A percentile compares a stretch with the other conserved stretches of the same genome.
Evolutionary conservation across 2,888 invertebrate genomes (phyloP).

Genomic region (Trissoscelio sp.): DNA sequence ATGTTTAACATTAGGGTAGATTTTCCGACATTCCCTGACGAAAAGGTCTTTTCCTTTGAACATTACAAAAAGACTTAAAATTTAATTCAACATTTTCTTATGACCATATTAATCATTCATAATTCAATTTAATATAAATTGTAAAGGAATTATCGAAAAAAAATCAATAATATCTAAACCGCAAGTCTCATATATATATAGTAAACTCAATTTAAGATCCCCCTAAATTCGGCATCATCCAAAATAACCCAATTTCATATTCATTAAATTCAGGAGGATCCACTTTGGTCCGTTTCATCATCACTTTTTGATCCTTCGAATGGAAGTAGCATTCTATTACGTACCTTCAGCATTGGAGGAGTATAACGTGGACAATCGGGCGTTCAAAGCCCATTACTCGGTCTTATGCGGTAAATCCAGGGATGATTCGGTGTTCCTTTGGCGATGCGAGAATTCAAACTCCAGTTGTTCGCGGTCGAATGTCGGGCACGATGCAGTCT

Average conservation of each 20-base stretch:
- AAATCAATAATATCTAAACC: too few relatives aligned
- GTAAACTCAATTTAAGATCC: slow-evolving; percentile 1
- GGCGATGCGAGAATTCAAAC: slow-evolving; percentile 47
- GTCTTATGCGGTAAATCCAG: slow-evolving; percentile 43
- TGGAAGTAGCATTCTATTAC: slow-evolving; percentile 36
- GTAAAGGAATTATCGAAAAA: too few relatives aligned
- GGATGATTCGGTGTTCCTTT: slow-evolving; percentile 48
- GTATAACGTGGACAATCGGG: slow-evolving; percentile 27
- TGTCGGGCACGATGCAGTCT: slow-evolving; percentile 42
- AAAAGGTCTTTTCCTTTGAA: too few relatives aligned
- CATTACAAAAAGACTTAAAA: too few relatives aligned
- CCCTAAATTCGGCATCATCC: slow-evolving; percentile 9
- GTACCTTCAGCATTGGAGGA: slow-evolving; percentile 2
- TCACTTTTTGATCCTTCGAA: slow-evolving; percentile 52
- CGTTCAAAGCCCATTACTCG: slow-evolving; percentile 47
- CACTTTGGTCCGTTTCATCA: slow-evolving; percentile 44
- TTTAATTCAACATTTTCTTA: too few relatives aligned
- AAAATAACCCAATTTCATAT: slow-evolving; percentile 40
- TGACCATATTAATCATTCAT: too few relatives aligned
- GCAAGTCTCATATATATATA: too few relatives aligned
- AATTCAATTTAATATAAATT: too few relatives aligned
- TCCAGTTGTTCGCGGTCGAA: slow-evolving; percentile 41
- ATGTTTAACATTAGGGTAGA: not conserved
- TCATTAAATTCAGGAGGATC: slow-evolving; percentile 44
- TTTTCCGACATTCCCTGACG: not conserved